These are phyloP conservation scores for Hirtodrosophila duncani DNA, from an alignment of 2,888 invertebrate species.

Conservation along the genomic window DNA sequence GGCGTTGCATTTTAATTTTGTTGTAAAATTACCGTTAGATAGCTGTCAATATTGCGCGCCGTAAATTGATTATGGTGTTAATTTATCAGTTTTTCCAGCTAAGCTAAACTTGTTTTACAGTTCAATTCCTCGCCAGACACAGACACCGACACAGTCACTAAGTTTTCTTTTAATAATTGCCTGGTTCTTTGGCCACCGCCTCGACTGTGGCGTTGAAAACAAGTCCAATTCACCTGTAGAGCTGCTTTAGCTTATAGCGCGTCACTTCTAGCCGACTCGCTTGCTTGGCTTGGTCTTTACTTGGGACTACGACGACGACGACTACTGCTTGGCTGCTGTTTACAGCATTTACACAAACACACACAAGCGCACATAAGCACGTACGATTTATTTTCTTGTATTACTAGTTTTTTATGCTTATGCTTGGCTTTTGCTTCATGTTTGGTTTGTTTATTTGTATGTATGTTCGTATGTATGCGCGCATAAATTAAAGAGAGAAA, in stretches of 20 bases:
- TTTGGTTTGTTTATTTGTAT: constrained; percentile 28
- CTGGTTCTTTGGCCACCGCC: constrained; percentile 40
- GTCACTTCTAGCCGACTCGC: constrained; percentile 46
- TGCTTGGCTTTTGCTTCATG: constrained; percentile 54
- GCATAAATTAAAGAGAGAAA: constrained; percentile 62
- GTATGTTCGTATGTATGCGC: constrained; percentile 21
- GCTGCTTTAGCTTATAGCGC: constrained; percentile 39
- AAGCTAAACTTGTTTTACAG: constrained; percentile 25
- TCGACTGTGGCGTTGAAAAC: constrained; percentile 43
- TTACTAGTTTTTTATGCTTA: constrained; percentile 65
- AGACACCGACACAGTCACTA: constrained; percentile 13
- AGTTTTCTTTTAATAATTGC: not conserved
- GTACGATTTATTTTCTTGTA: constrained; percentile 63
- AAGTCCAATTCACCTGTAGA: constrained; percentile 70
- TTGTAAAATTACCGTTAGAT: constrained; percentile 49
- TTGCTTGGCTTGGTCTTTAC: constrained; percentile 32
- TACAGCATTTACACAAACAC: constrained; percentile 39
- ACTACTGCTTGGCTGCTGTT: constrained; percentile 55
- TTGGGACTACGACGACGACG: constrained; percentile 46
- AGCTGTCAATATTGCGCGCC: constrained; percentile 21
- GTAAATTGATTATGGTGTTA: constrained; percentile 61
- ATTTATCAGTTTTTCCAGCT: constrained; percentile 51
- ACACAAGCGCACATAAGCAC: constrained; percentile 23
- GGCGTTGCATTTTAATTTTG: constrained; percentile 3
- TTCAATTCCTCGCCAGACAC: constrained; percentile 48